Percentiles rank a stretch among this genome's conserved stretches.
Conservation (phyloP, 2,888 invertebrate genomes). For the Ennomos quercinarius region DNA sequence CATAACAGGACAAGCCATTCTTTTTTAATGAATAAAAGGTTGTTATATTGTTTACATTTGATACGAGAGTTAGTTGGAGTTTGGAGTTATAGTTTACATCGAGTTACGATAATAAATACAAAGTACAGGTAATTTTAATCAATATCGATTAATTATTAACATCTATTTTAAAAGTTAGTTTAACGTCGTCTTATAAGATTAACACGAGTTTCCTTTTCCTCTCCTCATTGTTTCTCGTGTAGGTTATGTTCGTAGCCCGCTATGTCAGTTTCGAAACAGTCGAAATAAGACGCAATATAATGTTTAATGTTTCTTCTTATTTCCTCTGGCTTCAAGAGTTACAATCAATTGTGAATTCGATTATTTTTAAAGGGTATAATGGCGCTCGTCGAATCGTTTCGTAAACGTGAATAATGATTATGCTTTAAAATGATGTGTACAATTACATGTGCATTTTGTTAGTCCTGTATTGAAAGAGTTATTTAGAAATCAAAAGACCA, state of each 20-base stretch:
- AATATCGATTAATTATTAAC: slow-evolving; percentile 70
- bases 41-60: slow-evolving; percentile 75
- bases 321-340: slow-evolving; percentile 36
- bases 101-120: slow-evolving; percentile 78
- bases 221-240: slow-evolving; percentile 50
- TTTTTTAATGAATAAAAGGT: slow-evolving; percentile 55
- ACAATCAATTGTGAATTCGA: slow-evolving; percentile 43
- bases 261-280: slow-evolving; percentile 8
- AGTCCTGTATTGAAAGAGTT: slow-evolving; percentile 56
- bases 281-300: slow-evolving; percentile 9
- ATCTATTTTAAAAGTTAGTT: slow-evolving; percentile 69
- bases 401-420: slow-evolving; percentile 51
- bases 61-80: slow-evolving; percentile 69
- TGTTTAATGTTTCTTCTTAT: slow-evolving; percentile 31
- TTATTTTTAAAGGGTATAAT: slow-evolving; percentile 49
- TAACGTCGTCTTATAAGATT: slow-evolving; percentile 70
- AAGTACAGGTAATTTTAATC: slow-evolving; percentile 80
- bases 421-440: slow-evolving; percentile 63
- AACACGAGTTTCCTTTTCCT: slow-evolving; percentile 65
- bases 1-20: slow-evolving; percentile 58
- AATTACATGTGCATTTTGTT: slow-evolving; percentile 69
- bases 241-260: slow-evolving; percentile 44
- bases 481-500: slow-evolving; percentile 71
- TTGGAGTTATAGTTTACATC: slow-evolving; percentile 74
- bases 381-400: slow-evolving; percentile 48